These are phyloP conservation scores for Mastacembelus armatus DNA, from an alignment of 2,797 vertebrate genomes.

Conservation along the genomic window DNA sequence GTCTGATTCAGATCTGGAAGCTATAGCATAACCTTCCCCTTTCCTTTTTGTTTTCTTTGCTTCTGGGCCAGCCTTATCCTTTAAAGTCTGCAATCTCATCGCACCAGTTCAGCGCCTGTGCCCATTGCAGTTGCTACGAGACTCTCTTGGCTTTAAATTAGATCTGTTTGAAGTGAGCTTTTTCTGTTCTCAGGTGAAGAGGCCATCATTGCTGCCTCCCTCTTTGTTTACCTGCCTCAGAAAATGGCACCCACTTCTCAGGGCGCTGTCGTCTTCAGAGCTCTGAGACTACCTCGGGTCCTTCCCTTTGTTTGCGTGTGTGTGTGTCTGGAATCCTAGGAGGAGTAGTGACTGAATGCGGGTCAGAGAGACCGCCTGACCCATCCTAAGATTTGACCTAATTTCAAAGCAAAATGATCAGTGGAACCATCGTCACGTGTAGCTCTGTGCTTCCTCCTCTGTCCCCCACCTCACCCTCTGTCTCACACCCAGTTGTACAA, in stretches of 20 bases:
- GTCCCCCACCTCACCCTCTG: slow-evolving; percentile 31
- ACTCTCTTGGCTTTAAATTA: slow-evolving; percentile 37
- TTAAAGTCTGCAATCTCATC: slow-evolving; percentile 24
- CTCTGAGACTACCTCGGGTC: slow-evolving; percentile 27
- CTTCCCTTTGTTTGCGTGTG: slow-evolving; percentile 14
- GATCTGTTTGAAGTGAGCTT: slow-evolving; percentile 31
- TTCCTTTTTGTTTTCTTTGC: neutral
- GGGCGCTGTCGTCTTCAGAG: slow-evolving; percentile 24
- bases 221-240: slow-evolving; percentile 46
- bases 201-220: slow-evolving; percentile 10
- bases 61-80: neutral
- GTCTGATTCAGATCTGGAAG: slow-evolving; percentile 13
- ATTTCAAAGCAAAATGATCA: slow-evolving; percentile 73
- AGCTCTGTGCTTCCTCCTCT: slow-evolving; percentile 39
- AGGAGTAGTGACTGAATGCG: slow-evolving; percentile 11
- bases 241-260: slow-evolving; percentile 53
- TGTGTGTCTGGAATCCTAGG: slow-evolving; percentile 53
- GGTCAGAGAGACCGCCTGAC: slow-evolving; percentile 40
- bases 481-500: slow-evolving; percentile 23
- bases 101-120: slow-evolving; percentile 7
- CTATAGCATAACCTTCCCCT: neutral
- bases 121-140: slow-evolving; percentile 9
- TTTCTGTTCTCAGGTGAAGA: slow-evolving; percentile 25
- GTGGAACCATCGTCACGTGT: slow-evolving; percentile 65
- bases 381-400: slow-evolving; percentile 76